Evolutionary conservation across 2,113 vertebrate species (phyloP), one percentile per base, ranked within the genome.

Genomic region (Hystrix brachyura): DNA sequence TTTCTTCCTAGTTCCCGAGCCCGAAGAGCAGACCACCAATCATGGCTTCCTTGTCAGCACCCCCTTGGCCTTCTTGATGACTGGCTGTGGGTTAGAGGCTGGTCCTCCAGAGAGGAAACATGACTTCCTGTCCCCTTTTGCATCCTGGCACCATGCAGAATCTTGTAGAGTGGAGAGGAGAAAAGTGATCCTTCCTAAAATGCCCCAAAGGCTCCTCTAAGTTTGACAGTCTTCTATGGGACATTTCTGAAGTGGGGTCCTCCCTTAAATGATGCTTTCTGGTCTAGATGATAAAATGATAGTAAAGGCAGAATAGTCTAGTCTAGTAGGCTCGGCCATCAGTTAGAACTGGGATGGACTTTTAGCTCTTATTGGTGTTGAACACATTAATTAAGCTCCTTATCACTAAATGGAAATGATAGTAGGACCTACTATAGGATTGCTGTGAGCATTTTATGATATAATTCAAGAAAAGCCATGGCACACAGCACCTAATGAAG

Each of bases 381-480:
- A 48, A 29, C n/a, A 51, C 60, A 29, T 93, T 86, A 27, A 10
- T 64, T 53, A 53, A 43, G 29, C 64, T 96, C 67, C 51, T 84
- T 69, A 48, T 55, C 62, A 17, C 17, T 32, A 53, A 91, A 32
- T 51, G 14, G 23, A 51, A 4, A 3, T 1, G 48, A 25, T 13
- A 55, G 27, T 0, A 29, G 82, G 62, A 23, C 29, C 11, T 8
- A 4, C 34, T 17, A 0, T 14, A 7, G 27, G 12, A 34, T n/a
- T 51, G 10, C 29, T 11, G 1, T 65, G 53, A 62, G 21, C 6
- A 5, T 55, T 94, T 95, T 59, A 57, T 57, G 72, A 79, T 51
- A 38, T 48, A 38, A 48, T 64, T 4, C 13, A 76, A 59, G 38
- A 55, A 69, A 60, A 79, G 12, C 48, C 32, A 48, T 11, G n/a